A percentile compares a stretch with the other conserved stretches of the same genome.
Conservation (phyloP, 2,113 vertebrate genomes). For the Cyanistes caeruleus region DNA sequence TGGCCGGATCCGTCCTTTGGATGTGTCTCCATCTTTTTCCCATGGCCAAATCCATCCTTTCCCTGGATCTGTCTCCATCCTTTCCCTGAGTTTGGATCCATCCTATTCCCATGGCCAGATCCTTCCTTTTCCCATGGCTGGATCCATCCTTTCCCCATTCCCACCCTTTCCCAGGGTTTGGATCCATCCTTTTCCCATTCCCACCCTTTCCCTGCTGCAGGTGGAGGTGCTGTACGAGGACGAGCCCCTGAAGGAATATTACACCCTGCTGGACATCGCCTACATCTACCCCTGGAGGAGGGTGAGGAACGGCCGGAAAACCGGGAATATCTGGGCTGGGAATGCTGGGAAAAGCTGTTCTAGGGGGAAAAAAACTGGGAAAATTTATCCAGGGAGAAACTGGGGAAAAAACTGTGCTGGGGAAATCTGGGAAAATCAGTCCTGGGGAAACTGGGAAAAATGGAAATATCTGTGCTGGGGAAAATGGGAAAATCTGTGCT, state of each 20-base stretch:
- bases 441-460: neutral
- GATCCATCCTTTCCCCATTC: neutral
- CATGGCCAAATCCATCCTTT: too few relatives aligned
- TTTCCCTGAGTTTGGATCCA: rapidly evolving
- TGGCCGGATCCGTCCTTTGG: too few relatives aligned
- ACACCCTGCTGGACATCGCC: constrained; percentile 94
- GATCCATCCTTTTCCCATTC: neutral
- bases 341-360: neutral
- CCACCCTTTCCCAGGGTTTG: neutral
- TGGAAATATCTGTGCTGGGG: too few relatives aligned
- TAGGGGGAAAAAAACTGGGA: neutral
- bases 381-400: neutral
- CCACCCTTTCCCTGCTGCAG: constrained; percentile 38
- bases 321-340: neutral
- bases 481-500: neutral
- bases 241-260: constrained; percentile 92
- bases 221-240: constrained; percentile 92
- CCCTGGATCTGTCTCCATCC: neutral
- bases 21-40: too few relatives aligned
- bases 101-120: rapidly evolving
- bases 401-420: neutral
- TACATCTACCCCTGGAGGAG: constrained; percentile 94
- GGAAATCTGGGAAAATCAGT: too few relatives aligned
- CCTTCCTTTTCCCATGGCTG: rapidly evolving
- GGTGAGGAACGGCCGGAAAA: constrained; percentile 64